These are phyloP conservation scores for Acleris literana DNA, from an alignment of 2,888 invertebrate genomes.

Conservation along the genomic window DNA sequence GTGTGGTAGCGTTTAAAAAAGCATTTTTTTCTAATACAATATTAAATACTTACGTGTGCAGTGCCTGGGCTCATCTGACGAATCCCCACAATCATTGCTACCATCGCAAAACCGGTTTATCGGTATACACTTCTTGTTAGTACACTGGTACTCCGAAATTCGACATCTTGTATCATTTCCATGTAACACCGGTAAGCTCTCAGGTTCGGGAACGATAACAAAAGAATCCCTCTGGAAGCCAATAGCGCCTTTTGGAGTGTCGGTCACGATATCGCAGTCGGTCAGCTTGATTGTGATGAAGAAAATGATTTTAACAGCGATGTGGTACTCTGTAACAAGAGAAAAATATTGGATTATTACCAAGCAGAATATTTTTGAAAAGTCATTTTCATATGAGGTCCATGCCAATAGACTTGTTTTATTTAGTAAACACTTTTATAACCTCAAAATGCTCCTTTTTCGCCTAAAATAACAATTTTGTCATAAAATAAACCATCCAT, in stretches of 20 bases:
- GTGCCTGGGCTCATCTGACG: slow-evolving; percentile 90
- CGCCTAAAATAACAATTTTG: too few species aligned
- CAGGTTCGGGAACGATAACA: slow-evolving; percentile 62
- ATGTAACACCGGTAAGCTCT: slow-evolving; percentile 70
- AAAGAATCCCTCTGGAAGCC: slow-evolving; percentile 60
- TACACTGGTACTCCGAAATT: slow-evolving; percentile 87
- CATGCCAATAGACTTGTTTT: too few species aligned
- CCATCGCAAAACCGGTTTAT: slow-evolving; percentile 91
- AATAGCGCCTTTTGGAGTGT: slow-evolving; percentile 44
- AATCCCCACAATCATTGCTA: slow-evolving; percentile 91
- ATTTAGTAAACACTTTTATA: too few species aligned
- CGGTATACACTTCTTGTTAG: slow-evolving; percentile 86
- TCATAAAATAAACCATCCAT: too few species aligned
- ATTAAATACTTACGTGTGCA: slow-evolving; percentile 88
- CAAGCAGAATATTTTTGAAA: too few species aligned
- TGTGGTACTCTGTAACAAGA: slow-evolving; percentile 69
- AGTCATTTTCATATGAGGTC: too few species aligned
- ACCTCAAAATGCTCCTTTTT: too few species aligned
- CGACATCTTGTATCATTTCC: slow-evolving; percentile 83
- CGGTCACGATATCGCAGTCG: slow-evolving; percentile 66
- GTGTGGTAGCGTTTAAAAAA: neutral
- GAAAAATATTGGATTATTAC: slow-evolving; percentile 15
- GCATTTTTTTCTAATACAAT: neutral
- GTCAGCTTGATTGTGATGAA: slow-evolving; percentile 58
- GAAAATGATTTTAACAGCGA: slow-evolving; percentile 58